Evolutionary conservation across 1,140 invertebrate genomes (phyloP).

Genomic region (Anastrepha obliqua): DNA sequence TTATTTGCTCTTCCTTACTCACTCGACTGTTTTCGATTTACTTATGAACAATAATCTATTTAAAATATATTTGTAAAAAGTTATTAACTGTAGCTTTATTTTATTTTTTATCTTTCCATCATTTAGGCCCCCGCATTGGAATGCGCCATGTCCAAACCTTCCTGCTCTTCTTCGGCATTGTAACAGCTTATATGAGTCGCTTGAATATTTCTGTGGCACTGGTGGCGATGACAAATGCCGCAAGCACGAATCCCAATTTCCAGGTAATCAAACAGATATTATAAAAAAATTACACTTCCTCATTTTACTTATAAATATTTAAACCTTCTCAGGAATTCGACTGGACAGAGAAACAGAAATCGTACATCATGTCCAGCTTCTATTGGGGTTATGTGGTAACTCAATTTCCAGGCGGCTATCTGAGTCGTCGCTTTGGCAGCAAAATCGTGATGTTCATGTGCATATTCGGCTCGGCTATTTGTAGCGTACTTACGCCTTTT

Average conservation of each 20-base stretch:
- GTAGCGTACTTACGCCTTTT: constrained; percentile 75
- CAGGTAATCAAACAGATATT: constrained; percentile 71
- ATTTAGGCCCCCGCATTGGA: constrained; percentile 75
- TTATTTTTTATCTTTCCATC: no score
- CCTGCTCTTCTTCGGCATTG: constrained; percentile 79
- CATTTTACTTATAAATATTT: not conserved
- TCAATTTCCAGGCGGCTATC: constrained; percentile 80
- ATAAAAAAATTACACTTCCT: not conserved
- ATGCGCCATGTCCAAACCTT: constrained; percentile 80
- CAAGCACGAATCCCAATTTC: constrained; percentile 65
- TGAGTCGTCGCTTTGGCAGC: constrained; percentile 81
- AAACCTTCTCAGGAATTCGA: constrained; percentile 67
- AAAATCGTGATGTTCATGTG: constrained; percentile 79
- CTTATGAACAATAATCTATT: no score
- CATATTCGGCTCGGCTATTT: constrained; percentile 74
- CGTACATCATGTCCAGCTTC: constrained; percentile 79
- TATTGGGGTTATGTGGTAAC: constrained; percentile 80
- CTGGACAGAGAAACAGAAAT: constrained; percentile 76
- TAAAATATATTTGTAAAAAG: no score
- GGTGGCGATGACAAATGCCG: constrained; percentile 70
- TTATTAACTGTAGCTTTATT: no score
- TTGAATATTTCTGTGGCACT: constrained; percentile 83
- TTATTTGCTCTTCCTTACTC: no score
- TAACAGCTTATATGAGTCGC: constrained; percentile 79
- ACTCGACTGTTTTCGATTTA: no score